Percentiles rank a stretch among this genome's conserved stretches.
These are phyloP conservation scores for Drosophila nebulosa DNA, from an alignment of 1,140 invertebrate genomes.

Conservation along the genomic window DNA sequence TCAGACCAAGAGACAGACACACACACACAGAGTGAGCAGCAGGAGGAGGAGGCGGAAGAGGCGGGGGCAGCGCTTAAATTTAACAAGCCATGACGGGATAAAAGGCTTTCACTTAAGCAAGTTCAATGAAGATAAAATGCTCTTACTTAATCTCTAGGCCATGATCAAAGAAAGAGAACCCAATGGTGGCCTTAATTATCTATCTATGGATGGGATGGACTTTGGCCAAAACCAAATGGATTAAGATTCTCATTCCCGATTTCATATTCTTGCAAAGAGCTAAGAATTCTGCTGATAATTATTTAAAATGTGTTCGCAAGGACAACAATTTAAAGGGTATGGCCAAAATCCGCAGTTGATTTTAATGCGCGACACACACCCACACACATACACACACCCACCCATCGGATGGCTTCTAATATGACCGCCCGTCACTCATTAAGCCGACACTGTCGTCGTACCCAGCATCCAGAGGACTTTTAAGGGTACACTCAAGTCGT, in stretches of 20 bases:
- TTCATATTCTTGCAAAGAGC: too few relatives aligned
- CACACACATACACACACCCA: background rate
- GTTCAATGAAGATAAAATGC: slow-evolving; percentile 58
- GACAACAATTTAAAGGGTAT: background rate
- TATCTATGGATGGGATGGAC: too few relatives aligned
- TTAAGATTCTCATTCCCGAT: too few relatives aligned
- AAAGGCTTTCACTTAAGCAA: slow-evolving; percentile 1
- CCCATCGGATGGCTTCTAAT: slow-evolving; percentile 51
- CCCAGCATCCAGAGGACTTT: background rate
- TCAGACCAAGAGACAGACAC: background rate
- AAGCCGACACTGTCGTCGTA: slow-evolving; percentile 61
- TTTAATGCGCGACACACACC: slow-evolving; percentile 58
- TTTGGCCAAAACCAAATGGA: too few relatives aligned
- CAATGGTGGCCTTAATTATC: too few relatives aligned
- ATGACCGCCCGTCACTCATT: slow-evolving; percentile 76
- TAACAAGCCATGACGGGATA: background rate
- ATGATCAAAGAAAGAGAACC: background rate
- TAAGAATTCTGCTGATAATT: too few relatives aligned
- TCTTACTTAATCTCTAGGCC: slow-evolving; percentile 4
- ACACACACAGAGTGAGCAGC: background rate
- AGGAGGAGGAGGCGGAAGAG: background rate
- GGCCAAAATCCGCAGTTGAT: slow-evolving; percentile 21
- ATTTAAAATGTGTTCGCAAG: too few relatives aligned
- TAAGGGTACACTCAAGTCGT: too few relatives aligned
- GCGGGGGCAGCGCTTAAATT: background rate